These are phyloP conservation scores for Euleptes europaea DNA, from an alignment of 2,113 vertebrate species.

Conservation along the genomic window DNA sequence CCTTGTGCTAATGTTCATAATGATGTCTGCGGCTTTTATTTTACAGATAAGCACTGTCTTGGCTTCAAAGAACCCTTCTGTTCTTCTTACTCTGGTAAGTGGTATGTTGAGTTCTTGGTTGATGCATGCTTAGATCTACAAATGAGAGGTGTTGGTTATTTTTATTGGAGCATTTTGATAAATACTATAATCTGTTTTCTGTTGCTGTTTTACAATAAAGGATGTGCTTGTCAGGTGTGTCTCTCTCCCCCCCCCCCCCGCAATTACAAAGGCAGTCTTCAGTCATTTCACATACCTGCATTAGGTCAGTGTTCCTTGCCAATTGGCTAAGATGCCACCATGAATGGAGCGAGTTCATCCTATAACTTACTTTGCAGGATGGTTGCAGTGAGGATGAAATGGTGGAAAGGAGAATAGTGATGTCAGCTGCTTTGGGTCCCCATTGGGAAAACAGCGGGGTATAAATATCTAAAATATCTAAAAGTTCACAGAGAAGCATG, in stretches of 20 bases:
- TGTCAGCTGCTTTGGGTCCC: no score
- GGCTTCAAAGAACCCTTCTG: constrained; percentile 72
- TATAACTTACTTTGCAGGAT: no score
- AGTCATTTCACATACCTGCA: not conserved
- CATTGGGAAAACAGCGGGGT: no score
- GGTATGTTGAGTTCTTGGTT: not conserved
- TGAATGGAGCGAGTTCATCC: no score
- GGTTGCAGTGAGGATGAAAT: no score
- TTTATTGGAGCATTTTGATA: not conserved
- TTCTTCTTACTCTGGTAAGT: constrained; percentile 89
- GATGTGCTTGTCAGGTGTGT: not conserved
- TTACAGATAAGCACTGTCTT: constrained; percentile 81
- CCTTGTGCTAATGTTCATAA: not conserved
- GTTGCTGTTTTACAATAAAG: not conserved
- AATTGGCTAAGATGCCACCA: no score
- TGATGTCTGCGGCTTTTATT: constrained; percentile 10
- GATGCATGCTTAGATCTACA: not conserved
- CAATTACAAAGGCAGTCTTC: not conserved
- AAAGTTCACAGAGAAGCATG: no score
- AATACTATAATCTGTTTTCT: not conserved
- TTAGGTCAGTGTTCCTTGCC: no score
- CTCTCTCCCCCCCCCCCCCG: not conserved
- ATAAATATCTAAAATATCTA: no score
- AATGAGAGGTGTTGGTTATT: not conserved
- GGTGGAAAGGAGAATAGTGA: no score